Percentiles rank a stretch among this genome's conserved stretches.
phyloP scores from a whole-genome alignment of 2,797 vertebrate species.

The Spheniscus humboldti region DNA sequence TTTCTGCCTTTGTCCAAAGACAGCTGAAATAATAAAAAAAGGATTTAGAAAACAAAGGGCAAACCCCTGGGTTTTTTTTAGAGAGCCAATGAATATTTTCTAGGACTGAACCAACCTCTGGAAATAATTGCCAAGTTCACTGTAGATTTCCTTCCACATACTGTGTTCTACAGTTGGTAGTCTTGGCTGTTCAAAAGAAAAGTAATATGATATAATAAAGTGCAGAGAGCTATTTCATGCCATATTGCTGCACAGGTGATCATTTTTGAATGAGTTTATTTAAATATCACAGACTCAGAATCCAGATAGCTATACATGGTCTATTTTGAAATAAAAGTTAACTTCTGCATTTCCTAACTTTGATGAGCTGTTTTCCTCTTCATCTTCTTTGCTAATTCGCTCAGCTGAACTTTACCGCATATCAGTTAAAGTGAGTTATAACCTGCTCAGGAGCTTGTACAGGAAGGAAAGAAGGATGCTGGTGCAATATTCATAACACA shows the following conservation, averaged over 20 bases:
- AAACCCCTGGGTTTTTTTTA: background rate
- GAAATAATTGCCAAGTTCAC: conserved; percentile 17
- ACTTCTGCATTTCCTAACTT: background rate
- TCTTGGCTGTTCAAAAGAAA: background rate
- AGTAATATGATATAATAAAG: background rate
- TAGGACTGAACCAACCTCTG: conserved; percentile 24
- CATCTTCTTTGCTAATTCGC: background rate
- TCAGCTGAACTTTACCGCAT: background rate
- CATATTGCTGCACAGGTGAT: background rate
- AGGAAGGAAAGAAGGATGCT: background rate
- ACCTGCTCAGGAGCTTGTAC: background rate
- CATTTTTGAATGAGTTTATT: background rate
- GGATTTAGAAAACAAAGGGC: conserved; percentile 33
- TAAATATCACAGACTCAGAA: background rate
- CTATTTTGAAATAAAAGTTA: background rate
- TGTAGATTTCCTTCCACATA: background rate
- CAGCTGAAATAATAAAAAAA: conserved; percentile 59
- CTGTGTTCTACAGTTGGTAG: background rate
- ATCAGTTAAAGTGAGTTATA: background rate
- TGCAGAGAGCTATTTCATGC: background rate
- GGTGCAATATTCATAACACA: background rate
- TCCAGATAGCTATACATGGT: background rate
- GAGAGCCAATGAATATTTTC: background rate
- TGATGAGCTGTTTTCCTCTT: background rate
- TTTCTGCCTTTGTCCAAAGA: conserved; percentile 6